Evolutionary conservation across 2,888 invertebrate genomes (phyloP).

Genomic region (Fragum fragum): DNA sequence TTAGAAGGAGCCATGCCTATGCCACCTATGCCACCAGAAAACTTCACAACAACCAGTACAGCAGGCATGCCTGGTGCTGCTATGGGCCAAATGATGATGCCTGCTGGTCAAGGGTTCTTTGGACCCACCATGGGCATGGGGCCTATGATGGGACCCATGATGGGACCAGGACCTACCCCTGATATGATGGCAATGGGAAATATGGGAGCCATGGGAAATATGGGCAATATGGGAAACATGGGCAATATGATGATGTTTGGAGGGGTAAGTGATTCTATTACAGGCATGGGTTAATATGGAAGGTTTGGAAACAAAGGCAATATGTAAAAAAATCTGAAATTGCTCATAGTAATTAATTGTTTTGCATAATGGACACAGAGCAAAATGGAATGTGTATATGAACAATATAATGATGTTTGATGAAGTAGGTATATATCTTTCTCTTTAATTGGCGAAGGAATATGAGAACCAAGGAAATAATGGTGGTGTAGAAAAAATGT

Average conservation of each 20-base stretch:
- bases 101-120: slow-evolving; percentile 60
- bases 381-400: no score
- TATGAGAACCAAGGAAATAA: no score
- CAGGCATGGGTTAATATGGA: no score
- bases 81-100: slow-evolving; percentile 69
- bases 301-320: no score
- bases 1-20: slow-evolving; percentile 35
- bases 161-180: slow-evolving; percentile 78
- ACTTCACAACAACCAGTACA: neutral
- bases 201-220: neutral
- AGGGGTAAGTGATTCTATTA: slow-evolving; percentile 81
- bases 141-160: slow-evolving; percentile 71
- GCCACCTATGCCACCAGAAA: slow-evolving; percentile 47
- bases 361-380: no score
- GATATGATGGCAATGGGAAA: slow-evolving; percentile 57
- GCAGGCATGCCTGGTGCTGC: slow-evolving; percentile 5
- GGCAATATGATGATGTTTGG: slow-evolving; percentile 86
- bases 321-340: no score
- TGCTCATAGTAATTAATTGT: no score
- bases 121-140: slow-evolving; percentile 63
- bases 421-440: no score
- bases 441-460: no score
- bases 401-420: no score
- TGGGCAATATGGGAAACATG: slow-evolving; percentile 7
- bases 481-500: no score